Evolutionary conservation across 2,113 vertebrate species (phyloP), one percentile per base, ranked within the genome.

Genomic region (Pituophis catenifer): DNA sequence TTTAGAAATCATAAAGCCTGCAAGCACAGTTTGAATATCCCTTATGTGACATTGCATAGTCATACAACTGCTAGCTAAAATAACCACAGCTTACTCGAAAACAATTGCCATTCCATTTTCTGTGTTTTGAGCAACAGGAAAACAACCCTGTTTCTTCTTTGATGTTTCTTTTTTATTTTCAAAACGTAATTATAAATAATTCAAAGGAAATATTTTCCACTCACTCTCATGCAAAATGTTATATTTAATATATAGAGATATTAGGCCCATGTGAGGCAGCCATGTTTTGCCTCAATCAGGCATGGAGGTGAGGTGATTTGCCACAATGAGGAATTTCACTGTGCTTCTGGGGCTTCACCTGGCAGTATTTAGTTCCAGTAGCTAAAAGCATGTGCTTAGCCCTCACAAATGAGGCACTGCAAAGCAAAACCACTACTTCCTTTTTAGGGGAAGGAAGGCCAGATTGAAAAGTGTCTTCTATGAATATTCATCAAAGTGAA

Each of bases 111-210:
- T 89, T 91, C 91, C 55, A 2, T 59, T 92, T 50, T 90, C 88
- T 38, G 6, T 8, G 8, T 52, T 91, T 91, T 93, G 93, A 95
- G 93, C 96, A 95, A 95, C 44, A 93, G 91, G 93, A 92, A 93
- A 96, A 97, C 97, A 96, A 88, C 97, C 95, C 86, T 96, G 93
- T 44, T 94, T 93, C 70, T 93, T 12, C 94, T 92, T 86, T 89
- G 33, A 91, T 12, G 0, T 89, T 94, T 93, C 62, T 93, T 12
- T 94, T 58, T 92, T 87, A 89, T 91, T 55, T 90, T 91, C 52
- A 70, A 86, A 23, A 15, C 92, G 11, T 89, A 90, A 93, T 94
- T 96, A 94, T 86, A 50, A 29, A 87, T 89, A 53, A 57, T 88
- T 1, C 87, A 62, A 55, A 85, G 3, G 70, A 89, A 0, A 4